Base-by-base conservation (phyloP, 1,140 invertebrate species). In the Eufriesea mexicana region DNA sequence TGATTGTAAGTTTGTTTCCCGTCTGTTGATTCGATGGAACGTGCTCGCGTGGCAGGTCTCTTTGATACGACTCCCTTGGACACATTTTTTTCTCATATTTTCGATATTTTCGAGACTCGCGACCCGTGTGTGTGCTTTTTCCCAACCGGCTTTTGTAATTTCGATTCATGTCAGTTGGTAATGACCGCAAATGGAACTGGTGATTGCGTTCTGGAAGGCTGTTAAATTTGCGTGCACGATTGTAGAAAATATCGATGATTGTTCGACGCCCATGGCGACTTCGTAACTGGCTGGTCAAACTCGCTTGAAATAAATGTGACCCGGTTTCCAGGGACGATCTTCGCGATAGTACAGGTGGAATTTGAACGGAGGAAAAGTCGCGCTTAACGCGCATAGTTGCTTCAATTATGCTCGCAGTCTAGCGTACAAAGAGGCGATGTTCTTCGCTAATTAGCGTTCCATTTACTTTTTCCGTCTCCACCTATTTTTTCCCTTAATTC, bases 1-100 rank as follows among this genome's bases (percentile, higher is more conserved):
- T 75, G 71, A 75, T 81, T 81, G 72, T 64, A 75, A 25, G 79
- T 81, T 81, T 81, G 72, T 64, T 81, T 81, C 75, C n/a, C 72
- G 35, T 55, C 51, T 45, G 61, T 35, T 76, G 79, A 81, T 76
- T 81, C 79, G 51, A 75, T 81, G 49, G 61, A 66, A 67, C 49
- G 20, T 62, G 35, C 51, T 28, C 49, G 28, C 20, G 28, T 35
- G 25, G n/a, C 25, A 18, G n/a, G 67, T 74, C 73, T 81, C 71
- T 74, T 74, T 73, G 47, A 25, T 55, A n/a, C 23, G 25, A 18
- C 18, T 51, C 14, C 12, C 4, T 28, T 35, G 23, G 6, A 20
- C 16, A 7, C 23, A 23, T 61, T n/a, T 28, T 28, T 25, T 28
- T 18, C 18, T 8, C 2, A 10, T 2, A 59, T 47, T 23, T 6